Base-by-base conservation (phyloP, 2,113 vertebrate genomes). In the Guaruba guarouba region DNA sequence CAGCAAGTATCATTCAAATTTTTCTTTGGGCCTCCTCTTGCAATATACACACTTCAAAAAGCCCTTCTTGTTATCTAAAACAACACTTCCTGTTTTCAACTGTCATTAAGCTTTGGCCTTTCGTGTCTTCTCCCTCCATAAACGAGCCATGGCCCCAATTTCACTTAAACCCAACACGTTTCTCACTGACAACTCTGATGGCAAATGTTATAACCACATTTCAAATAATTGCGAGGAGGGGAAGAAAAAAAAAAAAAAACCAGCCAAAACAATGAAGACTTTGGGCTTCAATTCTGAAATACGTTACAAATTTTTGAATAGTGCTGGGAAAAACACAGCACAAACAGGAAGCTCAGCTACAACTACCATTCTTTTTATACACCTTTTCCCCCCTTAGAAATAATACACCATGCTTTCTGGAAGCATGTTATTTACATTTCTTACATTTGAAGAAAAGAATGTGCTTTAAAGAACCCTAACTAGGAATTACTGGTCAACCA, bases 381-480 rank as follows among this genome's bases (percentile, higher is more conserved):
- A 85, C 4, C 19, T 74, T 77, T 41, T 18, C 11, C 9, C 6
- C 11, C 29, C 10, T 57, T 46, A 63, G 62, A 87, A 90, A 80
- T 39, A 82, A 87, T 4, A 63, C 7, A 68, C 12, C 16, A 52
- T 33, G 66, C 79, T 95, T 81, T 46, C 93, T 39, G 43, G 46
- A 95, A 95, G 33, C 33, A 35, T 77, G 70, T 46, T 68, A 78
- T 83, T 94, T 81, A 67, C 55, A 79, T 85, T 73, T 90, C 63
- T 86, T 96, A 90, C 78, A 88, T 80, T 10, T 88, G 76, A 94
- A 95, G 92, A 90, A 84, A 94, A 92, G 85, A 96, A 96, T 61
- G 55, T 54, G 78, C 64, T 90, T 86, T 48, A 68, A 68, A 70
- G 39, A 90, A 81, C 76, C 33, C 61, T 83, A 95, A 95, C n/a